Conservation (phyloP, 2,797 vertebrate species). For the Anisognathus igniventris region DNA sequence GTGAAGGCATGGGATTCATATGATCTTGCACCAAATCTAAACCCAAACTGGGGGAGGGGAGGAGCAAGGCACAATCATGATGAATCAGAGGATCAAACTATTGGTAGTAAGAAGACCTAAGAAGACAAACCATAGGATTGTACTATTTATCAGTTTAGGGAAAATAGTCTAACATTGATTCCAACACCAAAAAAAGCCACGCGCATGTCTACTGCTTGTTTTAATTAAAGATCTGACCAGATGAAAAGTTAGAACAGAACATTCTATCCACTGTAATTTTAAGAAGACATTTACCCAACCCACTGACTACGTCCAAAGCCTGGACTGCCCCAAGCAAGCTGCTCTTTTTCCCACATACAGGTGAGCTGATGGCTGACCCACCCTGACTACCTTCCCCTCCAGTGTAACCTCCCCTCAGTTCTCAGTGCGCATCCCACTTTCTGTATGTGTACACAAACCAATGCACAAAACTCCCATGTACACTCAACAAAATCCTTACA, state of each 20-base stretch:
- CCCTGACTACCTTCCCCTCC: not conserved
- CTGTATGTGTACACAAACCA: not conserved
- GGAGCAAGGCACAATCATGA: not conserved
- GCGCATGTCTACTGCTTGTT: not conserved
- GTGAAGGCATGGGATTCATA: slow-evolving; percentile 11
- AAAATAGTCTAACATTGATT: not conserved
- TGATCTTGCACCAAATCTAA: not conserved
- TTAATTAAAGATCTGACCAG: not conserved
- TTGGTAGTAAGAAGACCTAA: not conserved
- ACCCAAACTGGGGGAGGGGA: not conserved
- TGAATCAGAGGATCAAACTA: not conserved
- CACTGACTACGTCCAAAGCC: not conserved
- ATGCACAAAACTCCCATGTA: not conserved
- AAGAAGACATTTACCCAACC: not conserved
- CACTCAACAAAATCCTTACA: not conserved
- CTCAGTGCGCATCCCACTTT: not conserved
- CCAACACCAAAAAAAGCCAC: not conserved
- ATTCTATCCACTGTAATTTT: not conserved
- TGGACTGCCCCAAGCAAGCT: not conserved
- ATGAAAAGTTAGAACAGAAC: not conserved
- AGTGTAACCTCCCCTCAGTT: not conserved
- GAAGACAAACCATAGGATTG: not conserved
- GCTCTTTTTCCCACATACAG: not conserved
- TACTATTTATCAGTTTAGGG: not conserved
- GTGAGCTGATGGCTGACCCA: not conserved